These are phyloP conservation scores for Microctenopoma stevenorrisi DNA, from an alignment of 2,797 vertebrate species.

Conservation along the genomic window DNA sequence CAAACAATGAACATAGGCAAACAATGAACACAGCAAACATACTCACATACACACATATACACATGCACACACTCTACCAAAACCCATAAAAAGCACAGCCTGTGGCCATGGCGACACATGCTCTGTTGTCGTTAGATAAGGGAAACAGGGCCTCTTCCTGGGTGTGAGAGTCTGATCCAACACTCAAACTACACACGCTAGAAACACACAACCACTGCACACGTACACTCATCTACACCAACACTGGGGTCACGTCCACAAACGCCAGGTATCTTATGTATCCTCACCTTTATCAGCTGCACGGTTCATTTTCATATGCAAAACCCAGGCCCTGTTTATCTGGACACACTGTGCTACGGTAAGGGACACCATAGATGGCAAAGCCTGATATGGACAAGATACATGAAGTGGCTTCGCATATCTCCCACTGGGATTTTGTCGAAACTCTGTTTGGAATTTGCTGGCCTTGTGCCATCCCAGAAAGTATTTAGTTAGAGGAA, in stretches of 20 bases:
- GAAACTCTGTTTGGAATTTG: slow-evolving; percentile 44
- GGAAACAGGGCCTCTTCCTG: slow-evolving; percentile 82
- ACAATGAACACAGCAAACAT: slow-evolving; percentile 67
- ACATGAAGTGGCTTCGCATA: slow-evolving; percentile 8
- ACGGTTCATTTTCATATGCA: slow-evolving; percentile 69
- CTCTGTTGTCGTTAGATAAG: slow-evolving; percentile 83
- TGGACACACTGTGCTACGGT: slow-evolving; percentile 36
- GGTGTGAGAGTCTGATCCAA: slow-evolving; percentile 74
- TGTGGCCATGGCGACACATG: slow-evolving; percentile 81
- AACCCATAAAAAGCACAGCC: slow-evolving; percentile 79
- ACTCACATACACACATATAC: slow-evolving; percentile 39
- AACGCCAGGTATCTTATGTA: slow-evolving; percentile 26
- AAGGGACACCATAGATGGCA: slow-evolving; percentile 27
- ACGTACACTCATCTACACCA: slow-evolving; percentile 43
- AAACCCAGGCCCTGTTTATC: slow-evolving; percentile 49
- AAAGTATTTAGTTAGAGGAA: slow-evolving; percentile 37
- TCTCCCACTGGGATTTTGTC: slow-evolving; percentile 38
- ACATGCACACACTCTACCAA: slow-evolving; percentile 36
- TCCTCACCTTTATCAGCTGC: slow-evolving; percentile 54
- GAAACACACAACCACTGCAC: slow-evolving; percentile 19
- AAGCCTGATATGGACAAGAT: slow-evolving; percentile 28
- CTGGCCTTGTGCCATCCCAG: slow-evolving; percentile 25
- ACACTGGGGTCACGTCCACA: slow-evolving; percentile 58
- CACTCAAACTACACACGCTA: slow-evolving; percentile 41
- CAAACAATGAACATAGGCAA: slow-evolving; percentile 78